These are phyloP conservation scores for Strigamia transsilvanica DNA, from an alignment of 2,888 invertebrate genomes.

Conservation along the genomic window DNA sequence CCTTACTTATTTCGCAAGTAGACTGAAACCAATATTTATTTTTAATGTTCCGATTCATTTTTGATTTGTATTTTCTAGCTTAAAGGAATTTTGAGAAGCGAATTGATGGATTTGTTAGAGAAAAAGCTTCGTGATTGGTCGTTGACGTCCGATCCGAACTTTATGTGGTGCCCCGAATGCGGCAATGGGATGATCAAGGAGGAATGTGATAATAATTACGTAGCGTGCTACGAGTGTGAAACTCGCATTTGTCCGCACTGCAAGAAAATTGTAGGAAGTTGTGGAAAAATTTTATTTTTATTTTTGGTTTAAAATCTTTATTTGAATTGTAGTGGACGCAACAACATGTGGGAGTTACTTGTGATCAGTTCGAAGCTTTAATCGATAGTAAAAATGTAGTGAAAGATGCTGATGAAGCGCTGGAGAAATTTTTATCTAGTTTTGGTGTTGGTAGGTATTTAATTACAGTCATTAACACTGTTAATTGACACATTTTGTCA, in stretches of 20 bases:
- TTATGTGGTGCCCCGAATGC: background rate
- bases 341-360: background rate
- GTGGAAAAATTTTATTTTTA: background rate
- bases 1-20: background rate
- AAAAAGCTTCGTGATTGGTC: background rate
- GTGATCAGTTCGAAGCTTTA: background rate
- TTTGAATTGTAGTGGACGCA: conserved; percentile 9
- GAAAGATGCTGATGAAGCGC: background rate
- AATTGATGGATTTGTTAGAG: background rate
- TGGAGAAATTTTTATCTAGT: background rate
- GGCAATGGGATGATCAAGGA: background rate
- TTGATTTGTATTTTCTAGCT: background rate
- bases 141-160: background rate
- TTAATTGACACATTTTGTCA: too few species aligned
- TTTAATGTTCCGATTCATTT: background rate
- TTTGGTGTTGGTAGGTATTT: conserved; percentile 1
- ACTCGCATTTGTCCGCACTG: background rate
- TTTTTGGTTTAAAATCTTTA: background rate
- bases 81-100: background rate
- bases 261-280: background rate
- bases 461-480: too few species aligned
- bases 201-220: background rate
- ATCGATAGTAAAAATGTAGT: background rate
- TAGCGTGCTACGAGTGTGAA: background rate
- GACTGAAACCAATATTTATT: background rate